phyloP scores from a whole-genome alignment of 2,888 invertebrate species.

The Cheilosia grossa region DNA sequence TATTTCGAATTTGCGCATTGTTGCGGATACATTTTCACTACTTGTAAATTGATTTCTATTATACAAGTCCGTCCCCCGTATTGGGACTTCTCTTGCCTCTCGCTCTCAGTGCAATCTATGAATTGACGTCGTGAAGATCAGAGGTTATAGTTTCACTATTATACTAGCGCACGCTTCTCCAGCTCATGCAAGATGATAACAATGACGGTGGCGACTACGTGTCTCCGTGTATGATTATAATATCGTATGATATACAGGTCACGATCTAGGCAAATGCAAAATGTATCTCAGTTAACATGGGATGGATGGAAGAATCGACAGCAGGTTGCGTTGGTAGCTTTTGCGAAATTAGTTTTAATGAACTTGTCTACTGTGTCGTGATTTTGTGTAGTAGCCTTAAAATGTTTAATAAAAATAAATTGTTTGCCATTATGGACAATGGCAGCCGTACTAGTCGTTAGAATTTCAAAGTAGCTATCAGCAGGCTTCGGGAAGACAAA shows the following conservation, averaged over 20 bases:
- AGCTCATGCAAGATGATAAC: constrained; percentile 28
- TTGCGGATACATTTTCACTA: constrained; percentile 39
- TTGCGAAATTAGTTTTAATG: neutral
- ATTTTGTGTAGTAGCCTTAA: neutral
- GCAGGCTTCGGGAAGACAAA: too few species aligned
- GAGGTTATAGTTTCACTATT: constrained; percentile 60
- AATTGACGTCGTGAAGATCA: constrained; percentile 65
- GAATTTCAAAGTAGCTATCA: too few species aligned
- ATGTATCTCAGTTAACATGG: constrained; percentile 37
- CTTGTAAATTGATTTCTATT: constrained; percentile 55
- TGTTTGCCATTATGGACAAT: too few species aligned
- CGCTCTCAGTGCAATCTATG: constrained; percentile 24
- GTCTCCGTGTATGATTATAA: constrained; percentile 50
- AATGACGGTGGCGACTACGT: constrained; percentile 59
- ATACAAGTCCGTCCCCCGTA: neutral
- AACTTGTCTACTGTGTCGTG: neutral
- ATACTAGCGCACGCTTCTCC: neutral
- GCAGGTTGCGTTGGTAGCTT: constrained; percentile 10
- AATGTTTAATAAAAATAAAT: neutral
- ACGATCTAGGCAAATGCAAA: constrained; percentile 56
- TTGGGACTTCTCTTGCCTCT: neutral
- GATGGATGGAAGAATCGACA: neutral
- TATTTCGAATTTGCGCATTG: constrained; percentile 32
- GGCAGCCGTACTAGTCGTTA: too few species aligned
- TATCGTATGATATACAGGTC: constrained; percentile 53